phyloP scores from a whole-genome alignment of 2,113 vertebrate species.

The Sprattus sprattus region DNA sequence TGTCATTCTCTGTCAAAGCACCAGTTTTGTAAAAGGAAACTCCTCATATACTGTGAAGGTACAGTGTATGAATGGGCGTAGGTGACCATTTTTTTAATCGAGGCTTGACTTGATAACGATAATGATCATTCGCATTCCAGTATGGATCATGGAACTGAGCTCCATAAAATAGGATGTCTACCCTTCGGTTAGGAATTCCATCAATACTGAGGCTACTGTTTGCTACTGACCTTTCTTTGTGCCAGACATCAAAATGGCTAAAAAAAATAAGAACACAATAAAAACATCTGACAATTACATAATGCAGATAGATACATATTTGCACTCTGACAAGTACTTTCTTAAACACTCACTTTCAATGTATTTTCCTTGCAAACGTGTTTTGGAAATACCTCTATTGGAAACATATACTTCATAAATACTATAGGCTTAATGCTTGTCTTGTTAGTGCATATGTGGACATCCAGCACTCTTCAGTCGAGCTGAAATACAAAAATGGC shows the following conservation, averaged over 20 bases:
- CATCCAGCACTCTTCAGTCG: background rate
- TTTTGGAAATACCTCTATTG: slow-evolving; percentile 5
- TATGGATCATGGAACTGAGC: background rate
- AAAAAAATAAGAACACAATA: background rate
- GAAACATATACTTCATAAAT: slow-evolving; percentile 17
- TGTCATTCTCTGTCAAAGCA: background rate
- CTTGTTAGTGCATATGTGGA: background rate
- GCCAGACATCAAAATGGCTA: background rate
- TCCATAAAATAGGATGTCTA: background rate
- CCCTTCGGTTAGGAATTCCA: background rate
- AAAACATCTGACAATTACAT: background rate
- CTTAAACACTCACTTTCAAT: background rate
- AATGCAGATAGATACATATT: background rate
- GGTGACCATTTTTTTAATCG: background rate
- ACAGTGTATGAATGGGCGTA: background rate
- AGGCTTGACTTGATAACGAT: slow-evolving; percentile 1
- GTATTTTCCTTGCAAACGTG: background rate
- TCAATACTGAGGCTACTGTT: background rate
- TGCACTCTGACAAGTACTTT: background rate
- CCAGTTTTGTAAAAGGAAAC: background rate
- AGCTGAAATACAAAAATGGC: background rate
- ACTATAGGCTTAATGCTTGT: slow-evolving; percentile 7
- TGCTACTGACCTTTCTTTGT: background rate
- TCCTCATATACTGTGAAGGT: background rate
- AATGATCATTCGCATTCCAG: background rate